Evolutionary conservation across 92 coral and sea anemone species (phyloP), one percentile per base, ranked within the genome.

Genomic region (Diadumene lineata): DNA sequence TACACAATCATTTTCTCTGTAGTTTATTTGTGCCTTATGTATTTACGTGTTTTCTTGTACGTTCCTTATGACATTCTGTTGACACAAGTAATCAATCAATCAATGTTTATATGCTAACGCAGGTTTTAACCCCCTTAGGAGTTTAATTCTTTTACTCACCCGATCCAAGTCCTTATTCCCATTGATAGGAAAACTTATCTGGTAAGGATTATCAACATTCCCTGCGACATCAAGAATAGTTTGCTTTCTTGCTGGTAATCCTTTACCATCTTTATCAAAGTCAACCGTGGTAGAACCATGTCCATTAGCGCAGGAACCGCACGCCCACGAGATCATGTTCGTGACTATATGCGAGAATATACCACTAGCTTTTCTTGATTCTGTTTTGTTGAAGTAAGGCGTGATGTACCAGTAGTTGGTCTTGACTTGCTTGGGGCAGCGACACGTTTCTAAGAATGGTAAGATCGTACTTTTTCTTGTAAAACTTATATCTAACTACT

Each of bases 141-240:
- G n/a, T n/a, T n/a, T n/a, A n/a, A n/a, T n/a, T 9, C 11, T 15
- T 25, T 10, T 0, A 72, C 82, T 64, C 34, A 68, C 86, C 25
- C 21, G 80, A 11, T 55, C 64, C 56, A 70, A 72, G 27, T 82
- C 68, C 46, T 86, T 86, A 72, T 90, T 90, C 43, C 96, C 96
- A 72, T 69, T 84, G 26, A 86, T 50, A 43, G 96, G 96, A 43
- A 86, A 86, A 60, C 89, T 90, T 46, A 90, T 48, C 33, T 83
- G 82, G 27, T 75, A 76, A 26, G 25, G 56, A 66, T 79, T 70
- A 48, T 83, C 71, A 26, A 90, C 66, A 66, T 86, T 79, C 11
- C 81, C 77, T 48, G 77, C 50, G 0, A 90, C 88, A 33, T 77
- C 68, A 9, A 61, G 38, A 64, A 85, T 78, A 43, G 73, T 24